Evolutionary conservation across 2,797 vertebrate species (phyloP).

Genomic region (Percopsis omiscomaycus): DNA sequence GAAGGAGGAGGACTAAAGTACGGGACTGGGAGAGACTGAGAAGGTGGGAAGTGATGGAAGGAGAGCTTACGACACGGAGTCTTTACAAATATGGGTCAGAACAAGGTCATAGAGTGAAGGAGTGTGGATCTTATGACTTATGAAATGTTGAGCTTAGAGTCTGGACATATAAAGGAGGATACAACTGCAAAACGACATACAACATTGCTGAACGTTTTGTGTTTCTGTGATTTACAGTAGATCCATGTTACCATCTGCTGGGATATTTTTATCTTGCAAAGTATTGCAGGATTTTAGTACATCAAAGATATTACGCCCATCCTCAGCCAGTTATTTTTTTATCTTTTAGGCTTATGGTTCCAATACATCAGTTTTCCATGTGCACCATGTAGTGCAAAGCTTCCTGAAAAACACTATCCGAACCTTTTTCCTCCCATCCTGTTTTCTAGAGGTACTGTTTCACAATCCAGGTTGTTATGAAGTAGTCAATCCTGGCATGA

Average conservation of each 20-base stretch:
- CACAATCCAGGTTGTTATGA: too few species aligned
- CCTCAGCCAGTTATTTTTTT: slow-evolving; percentile 6
- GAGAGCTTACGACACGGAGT: neutral
- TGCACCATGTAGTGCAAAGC: too few species aligned
- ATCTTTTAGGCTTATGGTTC: neutral
- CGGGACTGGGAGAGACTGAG: slow-evolving; percentile 8
- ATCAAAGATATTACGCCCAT: too few species aligned
- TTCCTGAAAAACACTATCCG: neutral
- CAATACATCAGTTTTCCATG: too few species aligned
- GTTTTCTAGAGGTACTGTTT: too few species aligned
- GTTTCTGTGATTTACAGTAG: too few species aligned
- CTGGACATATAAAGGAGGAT: neutral
- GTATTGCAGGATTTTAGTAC: too few species aligned
- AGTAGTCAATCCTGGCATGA: too few species aligned
- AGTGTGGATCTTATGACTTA: neutral
- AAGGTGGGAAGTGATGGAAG: slow-evolving; percentile 14
- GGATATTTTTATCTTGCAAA: neutral
- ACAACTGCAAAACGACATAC: too few species aligned
- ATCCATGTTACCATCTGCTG: too few species aligned
- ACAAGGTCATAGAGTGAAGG: slow-evolving; percentile 21
- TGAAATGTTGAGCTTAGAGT: slow-evolving; percentile 17
- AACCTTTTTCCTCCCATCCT: neutral
- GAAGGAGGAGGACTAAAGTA: slow-evolving; percentile 11
- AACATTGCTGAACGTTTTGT: too few species aligned
- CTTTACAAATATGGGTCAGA: neutral